phyloP scores from a whole-genome alignment of 2,888 invertebrate species.

The Carabus problematicus region DNA sequence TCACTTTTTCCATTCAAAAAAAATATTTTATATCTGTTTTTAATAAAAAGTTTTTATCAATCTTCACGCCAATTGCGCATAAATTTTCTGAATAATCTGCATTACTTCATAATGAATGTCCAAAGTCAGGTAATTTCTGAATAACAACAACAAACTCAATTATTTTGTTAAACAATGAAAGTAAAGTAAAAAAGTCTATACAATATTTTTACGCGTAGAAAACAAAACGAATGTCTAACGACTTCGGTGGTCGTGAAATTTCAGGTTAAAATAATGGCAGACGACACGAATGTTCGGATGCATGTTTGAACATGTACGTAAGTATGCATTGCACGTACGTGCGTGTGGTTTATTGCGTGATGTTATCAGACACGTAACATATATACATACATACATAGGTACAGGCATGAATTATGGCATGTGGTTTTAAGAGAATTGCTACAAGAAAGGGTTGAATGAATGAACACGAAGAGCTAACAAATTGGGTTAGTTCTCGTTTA shows the following conservation, averaged over 20 bases:
- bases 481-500: conserved; percentile 32
- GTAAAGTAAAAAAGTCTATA: too few species aligned
- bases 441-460: conserved; percentile 21
- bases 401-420: conserved; percentile 23
- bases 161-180: too few species aligned
- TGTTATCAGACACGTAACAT: conserved; percentile 8
- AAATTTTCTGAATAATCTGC: too few species aligned
- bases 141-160: too few species aligned
- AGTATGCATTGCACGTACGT: background rate
- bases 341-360: conserved; percentile 14
- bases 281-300: background rate
- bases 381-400: conserved; percentile 6
- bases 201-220: too few species aligned
- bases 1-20: too few species aligned
- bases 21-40: too few species aligned
- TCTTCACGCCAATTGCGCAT: too few species aligned
- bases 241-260: background rate
- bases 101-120: too few species aligned
- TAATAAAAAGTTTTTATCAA: too few species aligned
- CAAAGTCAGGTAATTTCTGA: too few species aligned
- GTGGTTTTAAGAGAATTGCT: conserved; percentile 31
- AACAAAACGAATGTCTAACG: too few species aligned
- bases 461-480: conserved; percentile 20
- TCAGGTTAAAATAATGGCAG: conserved; percentile 12
- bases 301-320: background rate